Conservation (phyloP, 2,888 invertebrate species). For the Palloptera scutellata region DNA sequence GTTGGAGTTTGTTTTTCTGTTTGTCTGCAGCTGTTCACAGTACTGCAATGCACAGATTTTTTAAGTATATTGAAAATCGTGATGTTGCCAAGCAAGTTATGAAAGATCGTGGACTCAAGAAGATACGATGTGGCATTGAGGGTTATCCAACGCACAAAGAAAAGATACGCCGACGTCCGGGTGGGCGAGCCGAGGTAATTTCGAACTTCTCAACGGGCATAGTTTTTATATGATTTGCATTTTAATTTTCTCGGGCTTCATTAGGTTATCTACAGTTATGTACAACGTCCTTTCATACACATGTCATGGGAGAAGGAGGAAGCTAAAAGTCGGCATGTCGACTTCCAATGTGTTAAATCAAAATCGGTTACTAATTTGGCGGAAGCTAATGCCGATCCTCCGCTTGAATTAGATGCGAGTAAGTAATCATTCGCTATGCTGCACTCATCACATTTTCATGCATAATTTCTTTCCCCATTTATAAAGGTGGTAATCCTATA, state of each 20-base stretch:
- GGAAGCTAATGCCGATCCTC: slow-evolving; percentile 92
- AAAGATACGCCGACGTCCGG: slow-evolving; percentile 94
- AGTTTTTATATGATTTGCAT: background rate
- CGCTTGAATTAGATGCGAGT: slow-evolving; percentile 64
- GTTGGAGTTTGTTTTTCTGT: background rate
- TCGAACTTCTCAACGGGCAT: background rate
- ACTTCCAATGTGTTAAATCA: slow-evolving; percentile 98
- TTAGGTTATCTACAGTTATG: slow-evolving; percentile 92
- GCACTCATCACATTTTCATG: background rate
- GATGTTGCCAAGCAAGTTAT: slow-evolving; percentile 99
- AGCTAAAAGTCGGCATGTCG: slow-evolving; percentile 97
- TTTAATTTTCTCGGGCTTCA: background rate
- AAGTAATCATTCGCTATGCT: slow-evolving; percentile 29
- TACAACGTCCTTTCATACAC: slow-evolving; percentile 98
- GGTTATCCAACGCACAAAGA: slow-evolving; percentile 99
- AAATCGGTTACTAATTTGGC: slow-evolving; percentile 97
- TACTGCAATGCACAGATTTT: slow-evolving; percentile 95
- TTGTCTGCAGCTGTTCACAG: slow-evolving; percentile 90
- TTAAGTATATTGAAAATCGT: slow-evolving; percentile 99
- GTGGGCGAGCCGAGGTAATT: slow-evolving; percentile 89
- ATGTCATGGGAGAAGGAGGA: slow-evolving; percentile 97
- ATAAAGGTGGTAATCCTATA: slow-evolving; percentile 60
- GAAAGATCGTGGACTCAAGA: slow-evolving; percentile 97
- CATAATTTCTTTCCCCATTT: slow-evolving; percentile 7
- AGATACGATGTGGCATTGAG: slow-evolving; percentile 97